Base-by-base conservation (phyloP, 37 sponge, comb jelly and placozoan genomes). In the Cliona cf. orientalis region DNA sequence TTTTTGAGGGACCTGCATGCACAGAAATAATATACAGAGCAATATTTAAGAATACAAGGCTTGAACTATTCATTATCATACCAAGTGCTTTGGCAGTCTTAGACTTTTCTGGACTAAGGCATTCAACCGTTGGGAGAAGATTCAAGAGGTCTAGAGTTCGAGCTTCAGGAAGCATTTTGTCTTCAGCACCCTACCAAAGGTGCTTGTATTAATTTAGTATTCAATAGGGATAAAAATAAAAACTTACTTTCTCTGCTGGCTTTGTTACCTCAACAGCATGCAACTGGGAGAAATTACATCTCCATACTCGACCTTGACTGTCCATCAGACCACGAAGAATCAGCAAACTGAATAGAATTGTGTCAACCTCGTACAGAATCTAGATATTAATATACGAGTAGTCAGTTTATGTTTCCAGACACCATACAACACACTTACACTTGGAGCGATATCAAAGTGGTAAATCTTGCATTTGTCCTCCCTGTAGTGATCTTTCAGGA, bases 391-490 rank as follows among this genome's bases (percentile, higher is more conserved):
- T 19, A 0, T 7, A 61, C 6, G 31, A n/a, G n/a, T n/a, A n/a
- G n/a, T n/a, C n/a, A n/a, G 6, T 32, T 32, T 5, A 12, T 5
- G 31, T 61, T 5, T 12, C n/a, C n/a, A n/a, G n/a, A n/a, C n/a
- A n/a, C 14, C 17, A 17, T 17, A 49, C 14, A 17, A 49, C 17
- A 17, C 55, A 19, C 73, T 72, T 71, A 91, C 91, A 26, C n/a
- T 58, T 23, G 89, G 71, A 42, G 92, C 81, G 68, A 91, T 84
- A 26, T 91, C 92, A 43, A 91, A 58, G 73, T 87, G 88, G 46
- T 64, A 69, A 19, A 91, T 83, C 14, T 38, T 58, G 42, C 58
- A 73, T 5, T 70, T 28, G 36, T 42, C 25, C 0, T 31, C 46
- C 25, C 32, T 21, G 14, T 60, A 40, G 32, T 72, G 61, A 5